Evolutionary conservation across 2,113 vertebrate species (phyloP), one percentile per base, ranked within the genome.

Genomic region (Leiothrix lutea): DNA sequence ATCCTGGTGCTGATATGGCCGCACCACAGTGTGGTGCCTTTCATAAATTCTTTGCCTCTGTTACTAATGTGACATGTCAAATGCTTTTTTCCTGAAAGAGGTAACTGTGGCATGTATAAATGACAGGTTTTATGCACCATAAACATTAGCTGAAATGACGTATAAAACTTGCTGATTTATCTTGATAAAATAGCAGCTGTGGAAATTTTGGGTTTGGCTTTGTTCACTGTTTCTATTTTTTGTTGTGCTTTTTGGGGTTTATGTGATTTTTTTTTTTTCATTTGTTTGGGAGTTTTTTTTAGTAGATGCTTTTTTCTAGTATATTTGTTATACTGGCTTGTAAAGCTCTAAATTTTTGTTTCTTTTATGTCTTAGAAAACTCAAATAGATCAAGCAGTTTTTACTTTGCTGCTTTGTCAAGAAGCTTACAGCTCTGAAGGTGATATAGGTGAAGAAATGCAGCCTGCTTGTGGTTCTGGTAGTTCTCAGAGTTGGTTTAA

Each of bases 301-400:
- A 28, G 13, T 47, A 50, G 18, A 7, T 56, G 3, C 9, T 28
- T 87, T 80, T 80, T 67, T 58, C 45, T 18, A 4, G 5, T 77
- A 5, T 70, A 12, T 50, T 82, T 66, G 18, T 72, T 54, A 21
- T 85, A 31, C 19, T 80, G 54, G 10, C n/a, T 81, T 83, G 13
- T 67, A 58, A 62, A 86, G 25, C 12, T 71, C 22, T 94, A 75
- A 29, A 60, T 57, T 70, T 74, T 79, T 54, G 11, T 69, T 80
- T 89, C 10, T 71, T 71, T 64, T 50, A 40, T 74, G 85, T 74
- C 31, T 75, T 91, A 79, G 40, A 69, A 80, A 61, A 47, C 54
- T 82, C 70, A 66, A 26, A 66, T 42, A 85, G 45, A 51, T 80
- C 9, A 72, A 51, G 31, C 35, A 75, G 25, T 48, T 94, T 72